Evolutionary conservation across 2,888 invertebrate genomes (phyloP), one percentile per base, ranked within the genome.

Genomic region (Leucoma salicis): DNA sequence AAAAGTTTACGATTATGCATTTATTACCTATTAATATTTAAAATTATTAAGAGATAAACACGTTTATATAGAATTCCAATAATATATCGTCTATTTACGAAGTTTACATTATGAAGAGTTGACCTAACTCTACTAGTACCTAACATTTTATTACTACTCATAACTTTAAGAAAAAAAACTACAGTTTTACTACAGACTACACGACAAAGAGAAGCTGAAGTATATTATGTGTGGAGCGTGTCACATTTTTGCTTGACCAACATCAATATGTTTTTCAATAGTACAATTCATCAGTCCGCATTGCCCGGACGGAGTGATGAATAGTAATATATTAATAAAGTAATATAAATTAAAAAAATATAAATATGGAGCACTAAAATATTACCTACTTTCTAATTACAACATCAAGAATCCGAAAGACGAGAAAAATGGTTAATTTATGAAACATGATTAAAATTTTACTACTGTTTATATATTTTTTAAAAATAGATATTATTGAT

Each of bases 261-360:
- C 43, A 42, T 44, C 39, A 28, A 52, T 49, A 46, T 41, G 31
- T 42, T 48, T 34, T 33, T 31, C 46, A 47, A 46, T 48, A 16
- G 35, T 65, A 77, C 78, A 70, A 82, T 84, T 87, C 87, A 78
- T 81, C 85, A 82, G 61, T 87, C 84, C 88, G 89, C 80, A 89
- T 89, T 89, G 89, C 89, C 89, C 89, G 44, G 74, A 78, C 89
- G 86, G 75, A 87, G 74, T 76, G 84, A 81, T 63, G 84, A 82
- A 88, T 81, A 72, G 78, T 69, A 46, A 39, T 39, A 16, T 33
- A 37, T 35, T 32, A 39, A 40, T 34, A 31, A 39, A 46, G 39
- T 40, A 59, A 51, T 42, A 35, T 21, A 40, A 37, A 27, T 25
- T 42, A 8, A 46, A 40, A 60, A 69, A 77, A 76, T 42, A 8